phyloP scores from a whole-genome alignment of 2,113 vertebrate genomes.

The Cottus gobio region DNA sequence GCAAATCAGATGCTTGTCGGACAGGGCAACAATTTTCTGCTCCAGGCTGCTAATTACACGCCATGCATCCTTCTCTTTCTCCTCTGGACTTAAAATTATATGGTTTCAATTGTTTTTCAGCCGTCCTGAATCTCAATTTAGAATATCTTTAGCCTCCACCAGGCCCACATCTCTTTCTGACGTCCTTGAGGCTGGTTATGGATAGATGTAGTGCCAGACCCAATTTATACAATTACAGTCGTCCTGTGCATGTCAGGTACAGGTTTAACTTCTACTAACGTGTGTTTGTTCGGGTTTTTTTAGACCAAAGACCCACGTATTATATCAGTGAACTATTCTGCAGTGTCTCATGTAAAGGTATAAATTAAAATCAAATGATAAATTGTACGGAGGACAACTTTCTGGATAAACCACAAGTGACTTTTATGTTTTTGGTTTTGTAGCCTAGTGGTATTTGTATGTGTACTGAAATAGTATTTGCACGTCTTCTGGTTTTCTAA shows the following conservation, averaged over 20 bases:
- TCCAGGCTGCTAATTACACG: conserved; percentile 55
- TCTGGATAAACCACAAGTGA: neutral
- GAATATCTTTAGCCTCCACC: neutral
- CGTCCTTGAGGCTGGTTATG: neutral
- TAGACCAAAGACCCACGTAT: neutral
- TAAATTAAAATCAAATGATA: neutral
- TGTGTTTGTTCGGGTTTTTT: neutral
- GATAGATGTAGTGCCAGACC: neutral
- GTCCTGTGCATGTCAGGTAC: neutral
- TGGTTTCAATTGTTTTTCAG: neutral
- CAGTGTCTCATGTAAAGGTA: neutral
- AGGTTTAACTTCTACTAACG: neutral
- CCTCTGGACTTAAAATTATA: neutral
- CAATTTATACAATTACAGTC: neutral
- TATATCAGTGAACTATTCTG: neutral
- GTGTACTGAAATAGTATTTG: neutral
- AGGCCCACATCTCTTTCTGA: neutral
- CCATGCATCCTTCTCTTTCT: neutral
- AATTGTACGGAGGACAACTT: neutral
- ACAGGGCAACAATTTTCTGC: conserved; percentile 69
- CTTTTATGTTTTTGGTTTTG: neutral
- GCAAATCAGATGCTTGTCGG: conserved; percentile 68
- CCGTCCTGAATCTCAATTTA: neutral
- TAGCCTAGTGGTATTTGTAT: neutral
- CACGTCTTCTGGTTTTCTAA: neutral